Evolutionary conservation across 2,888 invertebrate genomes (phyloP).

Genomic region (Ctenicera cuprea): DNA sequence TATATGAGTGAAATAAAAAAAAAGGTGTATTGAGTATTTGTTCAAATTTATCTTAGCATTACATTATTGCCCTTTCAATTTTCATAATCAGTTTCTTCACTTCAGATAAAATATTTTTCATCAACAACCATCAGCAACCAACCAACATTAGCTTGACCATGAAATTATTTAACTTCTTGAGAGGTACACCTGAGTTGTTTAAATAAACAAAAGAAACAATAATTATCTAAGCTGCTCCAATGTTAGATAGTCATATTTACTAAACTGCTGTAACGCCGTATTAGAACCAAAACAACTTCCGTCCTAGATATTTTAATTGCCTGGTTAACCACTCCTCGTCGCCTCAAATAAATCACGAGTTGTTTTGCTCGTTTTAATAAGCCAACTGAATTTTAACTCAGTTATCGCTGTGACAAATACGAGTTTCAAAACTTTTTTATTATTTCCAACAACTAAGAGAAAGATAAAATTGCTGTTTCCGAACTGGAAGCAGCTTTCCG

Average conservation of each 20-base stretch:
- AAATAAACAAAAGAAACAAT: background rate
- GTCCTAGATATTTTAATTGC: background rate
- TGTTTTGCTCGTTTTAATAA: background rate
- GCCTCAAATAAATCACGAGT: slow-evolving; percentile 28
- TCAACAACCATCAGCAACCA: too few relatives aligned
- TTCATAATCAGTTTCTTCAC: too few relatives aligned
- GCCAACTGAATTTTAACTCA: background rate
- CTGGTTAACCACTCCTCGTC: background rate
- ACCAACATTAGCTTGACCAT: background rate
- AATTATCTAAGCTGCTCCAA: background rate
- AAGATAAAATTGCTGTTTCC: background rate
- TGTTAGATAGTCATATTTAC: background rate
- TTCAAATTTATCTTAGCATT: too few relatives aligned
- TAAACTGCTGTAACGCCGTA: background rate
- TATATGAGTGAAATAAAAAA: too few relatives aligned
- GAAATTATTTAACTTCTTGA: too few relatives aligned
- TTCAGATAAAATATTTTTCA: too few relatives aligned
- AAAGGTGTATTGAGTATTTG: too few relatives aligned
- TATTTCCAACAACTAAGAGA: background rate
- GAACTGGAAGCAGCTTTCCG: slow-evolving; percentile 2
- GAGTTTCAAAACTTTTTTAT: slow-evolving; percentile 5
- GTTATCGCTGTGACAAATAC: slow-evolving; percentile 2
- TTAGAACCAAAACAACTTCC: too few relatives aligned
- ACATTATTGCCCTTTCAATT: too few relatives aligned
- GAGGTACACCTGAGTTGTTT: background rate